Conservation (phyloP, 2,113 vertebrate genomes). For the Alectura lathami region DNA sequence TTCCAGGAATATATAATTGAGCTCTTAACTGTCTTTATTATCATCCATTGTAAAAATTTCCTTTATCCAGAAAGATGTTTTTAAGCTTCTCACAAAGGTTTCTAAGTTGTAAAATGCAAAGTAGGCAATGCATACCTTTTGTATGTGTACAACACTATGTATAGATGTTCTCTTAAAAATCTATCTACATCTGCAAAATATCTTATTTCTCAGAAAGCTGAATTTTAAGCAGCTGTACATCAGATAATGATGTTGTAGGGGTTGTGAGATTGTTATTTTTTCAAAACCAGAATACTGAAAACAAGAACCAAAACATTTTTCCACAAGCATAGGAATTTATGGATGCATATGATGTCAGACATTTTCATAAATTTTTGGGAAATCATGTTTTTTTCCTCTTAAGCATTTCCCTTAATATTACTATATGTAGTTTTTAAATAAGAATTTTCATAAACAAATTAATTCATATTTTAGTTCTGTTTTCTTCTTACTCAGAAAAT, state of each 20-base stretch:
- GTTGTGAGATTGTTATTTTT: neutral
- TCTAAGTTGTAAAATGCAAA: neutral
- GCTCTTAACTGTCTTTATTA: neutral
- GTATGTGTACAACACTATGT: neutral
- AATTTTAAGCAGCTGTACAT: neutral
- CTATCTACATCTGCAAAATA: neutral
- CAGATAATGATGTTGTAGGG: rapidly evolving
- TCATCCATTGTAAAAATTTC: neutral
- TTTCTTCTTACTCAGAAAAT: neutral
- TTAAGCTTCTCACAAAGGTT: neutral
- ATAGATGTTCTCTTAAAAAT: neutral
- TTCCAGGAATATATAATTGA: neutral
- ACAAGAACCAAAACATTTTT: neutral
- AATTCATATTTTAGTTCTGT: neutral
- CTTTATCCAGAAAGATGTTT: neutral
- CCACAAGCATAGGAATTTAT: neutral
- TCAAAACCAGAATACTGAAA: neutral
- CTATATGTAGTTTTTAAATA: neutral
- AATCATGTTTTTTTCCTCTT: neutral
- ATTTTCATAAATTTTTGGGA: neutral
- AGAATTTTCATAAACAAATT: neutral
- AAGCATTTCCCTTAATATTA: neutral
- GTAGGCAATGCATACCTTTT: neutral
- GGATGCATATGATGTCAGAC: neutral
- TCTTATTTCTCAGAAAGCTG: neutral